Evolutionary conservation across 2,113 vertebrate genomes (phyloP), one percentile per base, ranked within the genome.

Genomic region (Vireo altiloquus): DNA sequence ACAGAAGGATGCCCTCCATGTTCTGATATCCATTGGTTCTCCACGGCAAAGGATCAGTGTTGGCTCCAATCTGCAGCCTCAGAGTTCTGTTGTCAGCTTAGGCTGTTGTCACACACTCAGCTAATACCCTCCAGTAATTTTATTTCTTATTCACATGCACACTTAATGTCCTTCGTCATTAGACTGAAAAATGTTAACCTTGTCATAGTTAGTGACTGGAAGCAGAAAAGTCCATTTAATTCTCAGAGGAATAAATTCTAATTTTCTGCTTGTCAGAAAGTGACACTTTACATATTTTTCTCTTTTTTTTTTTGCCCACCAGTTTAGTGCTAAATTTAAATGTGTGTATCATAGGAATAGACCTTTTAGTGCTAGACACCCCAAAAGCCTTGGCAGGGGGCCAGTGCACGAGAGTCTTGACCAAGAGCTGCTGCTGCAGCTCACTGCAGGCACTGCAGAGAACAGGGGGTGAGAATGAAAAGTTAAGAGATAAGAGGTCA

Each of bases 241-340:
- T 97, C 96, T 96, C 90, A 72, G 44, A 90, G 91, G 96, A 96
- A 92, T 91, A 89, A 96, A 97, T 97, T 97, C 91, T 96, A 96
- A 97, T 98, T 98, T 97, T 97, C 97, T 97, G 97, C 97, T 90
- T 98, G 97, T 97, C 97, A 97, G 94, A 95, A 89, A 92, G 69
- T 97, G 97, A 97, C 97, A 97, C 93, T 96, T 97, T 96, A 94
- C 97, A 97, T 97, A 97, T 98, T 98, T 96, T 96, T 94, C 59
- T 95, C 47, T 35, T 60, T 79, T 92, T 60, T 79, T 92, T 39
- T 78, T 53, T 35, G 50, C 21, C 31, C 69, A 92, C 71, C 85
- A 68, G 71, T 94, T 97, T 94, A 94, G 91, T 92, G 91, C 95
- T 96, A 96, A 95, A 97, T 96, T 97, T 97, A 96, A 96, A 96